Base-by-base conservation (phyloP, 2,797 vertebrate genomes). In the Danio kyathit region DNA sequence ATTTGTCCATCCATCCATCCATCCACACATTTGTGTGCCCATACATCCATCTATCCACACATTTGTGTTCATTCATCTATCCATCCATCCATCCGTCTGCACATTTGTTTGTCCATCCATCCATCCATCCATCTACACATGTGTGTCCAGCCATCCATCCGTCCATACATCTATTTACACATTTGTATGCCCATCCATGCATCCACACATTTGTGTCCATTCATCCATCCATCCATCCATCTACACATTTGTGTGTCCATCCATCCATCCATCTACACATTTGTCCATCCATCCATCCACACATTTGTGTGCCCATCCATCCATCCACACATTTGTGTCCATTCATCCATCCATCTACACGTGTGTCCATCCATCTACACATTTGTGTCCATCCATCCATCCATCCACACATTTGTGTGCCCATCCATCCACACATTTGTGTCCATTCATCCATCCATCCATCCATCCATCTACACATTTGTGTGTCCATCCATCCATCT, bases 261-360 rank as follows among this genome's bases (percentile, higher is more conserved):
- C 5, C 0, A 6, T 5, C 0, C 4, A 0, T 38, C 14, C 7
- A 0, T 43, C 51, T n/a, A n/a, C n/a, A n/a, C n/a, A 0, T 72
- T 40, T 2, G 2, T 73, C 12, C 0, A 7, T 6, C 51, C 40
- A 11, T 71, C 16, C n/a, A n/a, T n/a, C n/a, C n/a, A n/a, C n/a
- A n/a, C n/a, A n/a, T n/a, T n/a, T n/a, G n/a, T n/a, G n/a, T n/a
- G n/a, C n/a, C n/a, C n/a, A n/a, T n/a, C n/a, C n/a, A n/a, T n/a
- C n/a, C n/a, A n/a, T n/a, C n/a, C n/a, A n/a, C n/a, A n/a, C n/a
- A n/a, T n/a, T n/a, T n/a, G n/a, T n/a, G n/a, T n/a, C 67, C 0
- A 0, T 72, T 40, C 2, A 2, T 73, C 12, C 0, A 7, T 6
- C 51, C 40, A 11, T 71, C 16, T 11, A 6, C 56, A 51, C 49